Base-by-base conservation (phyloP, 2,888 invertebrate species). In the Athrips mouffetella region DNA sequence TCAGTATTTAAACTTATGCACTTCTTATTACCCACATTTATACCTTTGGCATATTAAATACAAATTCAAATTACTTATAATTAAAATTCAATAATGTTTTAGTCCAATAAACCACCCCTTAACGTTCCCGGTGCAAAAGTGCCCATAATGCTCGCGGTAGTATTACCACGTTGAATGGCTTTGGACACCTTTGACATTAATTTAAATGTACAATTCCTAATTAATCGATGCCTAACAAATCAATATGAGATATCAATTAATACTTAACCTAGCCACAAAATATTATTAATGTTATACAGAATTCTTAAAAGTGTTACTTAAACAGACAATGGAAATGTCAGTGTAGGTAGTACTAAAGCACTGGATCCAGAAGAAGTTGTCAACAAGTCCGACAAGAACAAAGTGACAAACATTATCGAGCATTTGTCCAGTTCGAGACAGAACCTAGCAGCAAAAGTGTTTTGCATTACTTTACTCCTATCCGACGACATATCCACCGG, bases 381-480 rank as follows among this genome's bases (percentile, higher is more conserved):
- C 44, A 20, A 31, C 42, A 31, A 30, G 45, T 48, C 37, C 42
- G 44, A 41, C 41, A 29, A 6, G 41, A 41, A 70, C 69, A 68
- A 70, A 74, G 69, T 70, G 64, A 63, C 61, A 57, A 60, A 54
- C 65, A 58, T 65, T 63, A 63, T 60, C 61, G 62, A 65, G 67
- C 67, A 75, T 73, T 71, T 63, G 75, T 31, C 31, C 20, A 6
- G 27, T 10, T 79, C 78, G 74, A 73, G 75, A 75, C 74, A 59
- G 65, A 61, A 63, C 57, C 62, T 57, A 59, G 64, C 57, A 60
- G 62, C 55, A 57, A 57, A 60, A 57, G 55, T 65, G 58, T 58
- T 63, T 58, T 63, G 57, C 61, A 63, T 62, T 60, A 66, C 57
- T 52, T 47, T 60, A 66, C 57, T 52, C 45, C 54, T 46, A 49